Evolutionary conservation across 2,888 invertebrate species (phyloP), one percentile per base, ranked within the genome.

Genomic region (Baronia brevicornis): DNA sequence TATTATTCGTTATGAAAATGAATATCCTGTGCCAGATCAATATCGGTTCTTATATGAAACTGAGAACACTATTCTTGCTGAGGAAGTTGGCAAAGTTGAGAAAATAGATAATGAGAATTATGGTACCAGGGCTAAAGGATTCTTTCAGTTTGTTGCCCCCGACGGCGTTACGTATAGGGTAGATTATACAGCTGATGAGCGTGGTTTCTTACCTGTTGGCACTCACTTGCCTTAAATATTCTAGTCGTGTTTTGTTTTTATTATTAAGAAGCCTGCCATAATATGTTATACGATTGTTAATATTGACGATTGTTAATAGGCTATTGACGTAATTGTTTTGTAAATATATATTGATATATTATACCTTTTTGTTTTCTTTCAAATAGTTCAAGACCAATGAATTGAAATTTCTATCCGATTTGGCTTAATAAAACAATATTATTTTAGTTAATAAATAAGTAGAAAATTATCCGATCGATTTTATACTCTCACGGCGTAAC

Each of bases 41-140:
- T 84, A 84, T 55, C 82, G 77, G 49, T 84, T 75, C 51, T 57
- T 78, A 7, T 82, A 78, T 38, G 80, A 84, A 48, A 84, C 84
- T 6, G 77, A 80, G 39, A 84, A 84, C 63, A 82, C 71, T 38
- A 84, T 84, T 41, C 69, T 77, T 7, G 78, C 78, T 3, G 84
- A 84, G 39, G 80, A 84, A 52, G 57, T 66, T 10, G 84, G 84
- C 15, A 63, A 64, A 20, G 28, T 80, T 1, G 80, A 80, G 39
- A 52, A 63, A 38, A 50, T 73, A n/a, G 62, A 65, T 44, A 65
- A 39, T 20, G 70, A 74, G 20, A 51, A 39, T n/a, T 62, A 64
- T 0, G 72, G 59, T 8, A 51, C 77, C 13, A 70, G 66, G 32
- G 67, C 59, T 10, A 80, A 68, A 39, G 84, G 84, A 46, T 82